Evolutionary conservation across 2,797 vertebrate genomes (phyloP).

Genomic region (Lacerta viridis): DNA sequence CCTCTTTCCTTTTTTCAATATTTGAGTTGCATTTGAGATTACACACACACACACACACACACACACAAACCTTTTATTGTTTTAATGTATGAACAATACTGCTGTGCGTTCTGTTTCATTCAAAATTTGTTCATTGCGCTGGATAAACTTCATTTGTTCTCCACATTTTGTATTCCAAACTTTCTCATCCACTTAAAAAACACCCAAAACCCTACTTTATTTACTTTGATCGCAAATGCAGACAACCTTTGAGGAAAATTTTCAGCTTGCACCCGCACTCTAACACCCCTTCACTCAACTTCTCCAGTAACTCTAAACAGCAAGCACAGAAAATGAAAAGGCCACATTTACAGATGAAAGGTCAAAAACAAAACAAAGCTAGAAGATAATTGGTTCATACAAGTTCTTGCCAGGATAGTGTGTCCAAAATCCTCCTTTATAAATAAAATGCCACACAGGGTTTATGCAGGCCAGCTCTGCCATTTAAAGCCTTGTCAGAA

Average conservation of each 20-base stretch:
- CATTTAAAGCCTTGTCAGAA: neutral
- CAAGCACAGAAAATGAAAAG: neutral
- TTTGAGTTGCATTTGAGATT: neutral
- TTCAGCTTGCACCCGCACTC: neutral
- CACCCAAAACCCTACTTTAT: neutral
- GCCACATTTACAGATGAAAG: constrained; percentile 3
- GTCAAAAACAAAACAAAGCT: constrained; percentile 1
- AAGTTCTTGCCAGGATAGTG: neutral
- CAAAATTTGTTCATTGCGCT: neutral
- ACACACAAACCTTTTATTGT: neutral
- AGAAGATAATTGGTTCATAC: constrained; percentile 2
- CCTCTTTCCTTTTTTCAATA: neutral
- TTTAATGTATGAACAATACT: neutral
- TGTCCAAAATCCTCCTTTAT: neutral
- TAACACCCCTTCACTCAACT: neutral
- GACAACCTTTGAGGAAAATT: neutral
- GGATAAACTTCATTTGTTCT: neutral
- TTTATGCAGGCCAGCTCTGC: neutral
- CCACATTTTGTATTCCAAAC: neutral
- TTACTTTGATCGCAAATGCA: neutral
- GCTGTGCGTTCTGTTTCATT: neutral
- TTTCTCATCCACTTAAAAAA: neutral
- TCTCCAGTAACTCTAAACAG: neutral
- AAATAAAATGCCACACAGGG: constrained; percentile 2
- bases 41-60: too few relatives aligned